Evolutionary conservation across 2,888 invertebrate genomes (phyloP), one percentile per base, ranked within the genome.

Genomic region (Phymatocera aterrima): DNA sequence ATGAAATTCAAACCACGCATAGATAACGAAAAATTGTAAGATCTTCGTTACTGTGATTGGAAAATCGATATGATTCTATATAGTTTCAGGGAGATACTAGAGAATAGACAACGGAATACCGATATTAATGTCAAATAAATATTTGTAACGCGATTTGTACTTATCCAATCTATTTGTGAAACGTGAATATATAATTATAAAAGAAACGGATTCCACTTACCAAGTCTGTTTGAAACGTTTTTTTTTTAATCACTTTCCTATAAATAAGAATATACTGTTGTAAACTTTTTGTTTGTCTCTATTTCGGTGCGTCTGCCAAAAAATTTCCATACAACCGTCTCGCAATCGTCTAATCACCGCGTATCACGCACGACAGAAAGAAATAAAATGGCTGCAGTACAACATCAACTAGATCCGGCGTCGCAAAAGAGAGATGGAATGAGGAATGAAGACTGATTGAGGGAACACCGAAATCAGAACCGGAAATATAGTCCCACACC

Each of bases 321-420:
- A 57, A 57, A 57, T 57, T 28, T n/a, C n/a, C n/a, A 57, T 57
- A 12, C 28, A 57, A 57, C 28, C 28, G n/a, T n/a, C n/a, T n/a
- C n/a, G n/a, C n/a, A n/a, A n/a, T n/a, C n/a, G n/a, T n/a, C n/a
- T n/a, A n/a, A n/a, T n/a, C n/a, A n/a, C n/a, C n/a, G n/a, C n/a
- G n/a, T n/a, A n/a, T n/a, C 28, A 15, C 24, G 28, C 28, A 28
- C 15, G 21, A 24, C 24, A 51, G 51, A 51, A 51, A 51, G 57
- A 57, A 28, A 57, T 57, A 57, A 57, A 57, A 57, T 57, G 57
- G 57, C 57, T 57, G 57, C n/a, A n/a, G n/a, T 28, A 24, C 10
- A 28, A 28, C 12, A 28, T 57, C 57, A 28, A 57, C 57, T 24
- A 57, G 57, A 57, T 57, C 24, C 57, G 57, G 57, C 43, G 43